Conservation (phyloP, 2,888 invertebrate genomes). For the Cylloceria caligata region DNA sequence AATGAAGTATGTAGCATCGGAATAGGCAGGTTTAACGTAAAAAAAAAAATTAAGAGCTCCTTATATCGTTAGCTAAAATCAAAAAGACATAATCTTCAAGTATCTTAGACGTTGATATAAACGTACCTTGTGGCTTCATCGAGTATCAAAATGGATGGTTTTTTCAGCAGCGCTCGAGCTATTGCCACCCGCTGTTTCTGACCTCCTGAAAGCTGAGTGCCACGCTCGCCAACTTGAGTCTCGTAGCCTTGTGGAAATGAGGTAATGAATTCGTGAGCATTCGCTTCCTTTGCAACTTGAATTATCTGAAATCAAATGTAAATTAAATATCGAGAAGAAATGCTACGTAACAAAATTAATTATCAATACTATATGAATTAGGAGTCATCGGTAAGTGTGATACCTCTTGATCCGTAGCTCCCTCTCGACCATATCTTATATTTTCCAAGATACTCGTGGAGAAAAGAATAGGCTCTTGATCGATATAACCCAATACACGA, state of each 20-base stretch:
- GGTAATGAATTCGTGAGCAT: conserved; percentile 95
- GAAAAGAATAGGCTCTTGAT: conserved; percentile 97
- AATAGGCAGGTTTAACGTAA: background rate
- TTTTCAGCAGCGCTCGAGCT: conserved; percentile 96
- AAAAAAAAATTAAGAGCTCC: background rate
- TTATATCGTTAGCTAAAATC: background rate
- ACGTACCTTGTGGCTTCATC: conserved; percentile 97
- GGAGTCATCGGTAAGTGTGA: background rate
- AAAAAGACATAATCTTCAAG: background rate
- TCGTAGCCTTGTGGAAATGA: conserved; percentile 93
- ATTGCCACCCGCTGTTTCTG: conserved; percentile 98
- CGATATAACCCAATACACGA: conserved; percentile 93
- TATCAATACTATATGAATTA: conserved; percentile 2
- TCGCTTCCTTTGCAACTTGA: conserved; percentile 93
- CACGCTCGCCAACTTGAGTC: conserved; percentile 95
- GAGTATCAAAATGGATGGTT: conserved; percentile 94
- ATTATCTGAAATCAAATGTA: conserved; percentile 86
- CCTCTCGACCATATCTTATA: conserved; percentile 94
- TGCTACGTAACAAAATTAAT: background rate
- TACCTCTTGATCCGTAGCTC: conserved; percentile 90
- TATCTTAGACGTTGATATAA: no score
- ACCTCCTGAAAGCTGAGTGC: conserved; percentile 96
- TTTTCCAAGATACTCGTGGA: conserved; percentile 96
- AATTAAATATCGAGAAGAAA: conserved; percentile 10
- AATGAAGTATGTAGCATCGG: background rate